Conservation (phyloP, 92 coral and sea anemone genomes). For the Epizoanthus fatuus region DNA sequence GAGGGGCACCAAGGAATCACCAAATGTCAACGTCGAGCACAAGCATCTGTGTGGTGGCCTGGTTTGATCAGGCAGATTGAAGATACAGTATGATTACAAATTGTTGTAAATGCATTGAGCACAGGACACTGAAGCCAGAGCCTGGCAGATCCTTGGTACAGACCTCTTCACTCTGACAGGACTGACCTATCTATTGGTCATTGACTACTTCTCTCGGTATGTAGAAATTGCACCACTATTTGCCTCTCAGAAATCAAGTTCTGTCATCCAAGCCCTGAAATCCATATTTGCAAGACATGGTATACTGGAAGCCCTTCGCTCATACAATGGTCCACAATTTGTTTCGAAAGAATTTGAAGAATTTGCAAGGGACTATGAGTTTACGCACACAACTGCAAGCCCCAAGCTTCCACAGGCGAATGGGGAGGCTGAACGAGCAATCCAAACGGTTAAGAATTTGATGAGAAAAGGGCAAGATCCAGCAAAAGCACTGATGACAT, state of each 20-base stretch:
- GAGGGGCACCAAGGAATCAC: slow-evolving; percentile 81
- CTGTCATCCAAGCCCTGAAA: background rate
- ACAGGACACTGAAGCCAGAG: slow-evolving; percentile 15
- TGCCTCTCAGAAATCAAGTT: background rate
- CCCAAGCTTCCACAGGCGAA: background rate
- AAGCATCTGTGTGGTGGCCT: slow-evolving; percentile 78
- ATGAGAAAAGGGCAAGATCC: slow-evolving; percentile 10
- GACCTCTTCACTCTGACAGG: slow-evolving; percentile 38
- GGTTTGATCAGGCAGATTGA: slow-evolving; percentile 56
- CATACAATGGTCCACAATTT: too few species aligned
- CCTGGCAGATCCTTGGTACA: slow-evolving; percentile 27
- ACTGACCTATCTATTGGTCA: slow-evolving; percentile 30
- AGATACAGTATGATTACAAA: slow-evolving; percentile 5
- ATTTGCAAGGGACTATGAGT: background rate
- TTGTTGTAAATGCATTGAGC: slow-evolving; percentile 8
- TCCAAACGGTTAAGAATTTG: slow-evolving; percentile 9
- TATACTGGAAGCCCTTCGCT: background rate
- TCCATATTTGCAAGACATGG: background rate
- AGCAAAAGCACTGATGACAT: background rate
- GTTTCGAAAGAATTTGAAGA: too few species aligned
- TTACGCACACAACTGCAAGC: background rate
- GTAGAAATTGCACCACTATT: background rate
- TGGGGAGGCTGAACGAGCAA: background rate
- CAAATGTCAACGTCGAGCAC: slow-evolving; percentile 78
- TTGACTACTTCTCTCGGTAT: slow-evolving; percentile 40